Percentiles rank a stretch among this genome's conserved stretches.
These are phyloP conservation scores for rabbit (Oryctolagus cuniculus) DNA, from an alignment of 2,113 vertebrate species.

Conservation along the genomic window mOryCun1.1 NC_091439.1:80424501-80425000, in stretches of 20 bases:
- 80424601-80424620: no score
- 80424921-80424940: constrained; percentile 7
- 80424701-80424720: constrained; percentile 19
- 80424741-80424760: constrained; percentile 35
- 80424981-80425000: background rate
- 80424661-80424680: background rate
- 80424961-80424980: constrained; percentile 3
- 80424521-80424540: no score
- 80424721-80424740: constrained; percentile 3
- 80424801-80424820: background rate
- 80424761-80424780: constrained; percentile 36
- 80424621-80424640: no score
- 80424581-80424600: no score
- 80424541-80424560: no score
- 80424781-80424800: background rate
- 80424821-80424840: constrained; percentile 36
- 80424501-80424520: no score
- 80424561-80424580: no score
- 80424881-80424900: constrained; percentile 7
- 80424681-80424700: background rate
- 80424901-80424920: background rate
- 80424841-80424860: background rate
- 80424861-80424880: background rate
- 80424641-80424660: no score
- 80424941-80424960: background rate